Evolutionary conservation across 2,888 invertebrate genomes (phyloP), one percentile per base, ranked within the genome.

Genomic region (Itoplectis maculator): DNA sequence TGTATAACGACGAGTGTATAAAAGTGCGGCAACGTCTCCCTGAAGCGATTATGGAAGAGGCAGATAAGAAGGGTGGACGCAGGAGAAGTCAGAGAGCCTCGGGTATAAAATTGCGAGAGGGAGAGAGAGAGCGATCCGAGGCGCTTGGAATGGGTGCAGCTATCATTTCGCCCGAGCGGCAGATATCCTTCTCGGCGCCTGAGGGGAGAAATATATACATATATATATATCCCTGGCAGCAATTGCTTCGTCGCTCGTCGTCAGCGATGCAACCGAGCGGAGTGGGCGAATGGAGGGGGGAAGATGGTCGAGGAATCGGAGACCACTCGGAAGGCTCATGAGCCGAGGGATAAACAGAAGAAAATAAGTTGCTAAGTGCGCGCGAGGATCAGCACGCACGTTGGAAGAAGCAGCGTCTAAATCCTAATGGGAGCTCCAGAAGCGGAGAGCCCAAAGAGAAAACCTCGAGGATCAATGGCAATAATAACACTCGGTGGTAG

Each of bases 31-130:
- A 76, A 79, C 68, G 63, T 79, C 73, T 79, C 76, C 79, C 82
- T 79, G 76, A 79, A 76, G n/a, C 79, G 82, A 82, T 82, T 79
- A 79, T 73, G 70, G 80, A 68, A 83, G 79, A 82, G 69, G 79
- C 80, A 84, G 86, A 82, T 79, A 79, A 75, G 81, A 75, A 74
- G 75, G 54, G 49, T 74, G 74, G 74, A 70, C 49, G 82, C n/a
- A 72, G 5, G 66, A 81, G 61, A 61, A 37, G 11, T 35, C 15
- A n/a, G n/a, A n/a, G 61, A 66, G 35, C 56, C 49, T 79, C 59
- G 15, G 73, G 54, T 72, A 76, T 75, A 69, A 79, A 76, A 82
- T 82, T 68, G 72, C 75, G 56, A 76, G 29, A 29, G 29, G 5
- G 29, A 29, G n/a, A n/a, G n/a, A n/a, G n/a, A n/a, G n/a, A n/a